Percentiles rank a stretch among this genome's conserved stretches.
Conservation (phyloP, 2,888 invertebrate genomes). For the Chironomus tentans region DNA sequence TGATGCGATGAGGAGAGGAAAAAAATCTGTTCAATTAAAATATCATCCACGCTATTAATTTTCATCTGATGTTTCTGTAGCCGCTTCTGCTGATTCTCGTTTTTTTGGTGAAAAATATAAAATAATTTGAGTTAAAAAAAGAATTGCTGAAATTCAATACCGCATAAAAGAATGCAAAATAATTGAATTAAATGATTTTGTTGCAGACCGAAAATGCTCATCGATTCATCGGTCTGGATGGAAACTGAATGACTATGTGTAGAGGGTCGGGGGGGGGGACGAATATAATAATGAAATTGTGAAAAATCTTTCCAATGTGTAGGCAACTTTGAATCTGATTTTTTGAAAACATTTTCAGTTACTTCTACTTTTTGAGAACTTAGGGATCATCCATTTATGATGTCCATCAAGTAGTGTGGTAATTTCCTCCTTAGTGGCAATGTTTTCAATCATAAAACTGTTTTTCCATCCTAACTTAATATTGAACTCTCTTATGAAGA, state of each 20-base stretch:
- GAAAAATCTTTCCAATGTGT: background rate
- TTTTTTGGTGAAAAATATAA: too few species aligned
- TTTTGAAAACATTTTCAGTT: too few species aligned
- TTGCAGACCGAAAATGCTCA: background rate
- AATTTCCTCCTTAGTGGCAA: too few species aligned
- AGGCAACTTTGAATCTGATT: too few species aligned
- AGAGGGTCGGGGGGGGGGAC: background rate
- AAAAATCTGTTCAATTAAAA: slow-evolving; percentile 20
- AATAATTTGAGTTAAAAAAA: background rate
- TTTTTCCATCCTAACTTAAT: too few species aligned
- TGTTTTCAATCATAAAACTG: too few species aligned
- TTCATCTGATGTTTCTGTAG: background rate
- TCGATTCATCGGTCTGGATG: background rate
- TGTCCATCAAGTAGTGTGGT: too few species aligned
- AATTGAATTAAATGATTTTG: slow-evolving; percentile 16
- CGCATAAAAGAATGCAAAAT: background rate
- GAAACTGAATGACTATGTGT: background rate
- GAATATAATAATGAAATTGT: background rate
- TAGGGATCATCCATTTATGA: too few species aligned
- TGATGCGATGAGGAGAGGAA: background rate
- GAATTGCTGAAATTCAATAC: slow-evolving; percentile 7
- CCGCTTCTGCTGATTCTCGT: background rate
- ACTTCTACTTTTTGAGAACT: too few species aligned
- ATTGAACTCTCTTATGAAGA: too few species aligned
- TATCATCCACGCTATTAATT: slow-evolving; percentile 15